These are phyloP conservation scores for Maniola hyperantus DNA, from an alignment of 2,888 invertebrate species.

Conservation along the genomic window DNA sequence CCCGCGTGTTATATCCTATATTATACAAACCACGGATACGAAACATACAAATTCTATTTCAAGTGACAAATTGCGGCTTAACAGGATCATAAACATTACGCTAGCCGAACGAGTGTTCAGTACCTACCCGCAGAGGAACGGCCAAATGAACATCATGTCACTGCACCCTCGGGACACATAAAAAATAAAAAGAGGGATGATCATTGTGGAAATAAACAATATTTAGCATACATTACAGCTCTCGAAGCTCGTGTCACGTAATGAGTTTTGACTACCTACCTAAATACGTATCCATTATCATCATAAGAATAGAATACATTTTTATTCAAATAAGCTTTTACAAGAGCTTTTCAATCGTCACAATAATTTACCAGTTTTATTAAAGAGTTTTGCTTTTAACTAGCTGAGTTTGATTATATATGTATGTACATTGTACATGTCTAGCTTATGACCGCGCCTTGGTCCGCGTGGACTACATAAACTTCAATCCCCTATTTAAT, in stretches of 20 bases:
- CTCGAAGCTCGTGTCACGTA: neutral
- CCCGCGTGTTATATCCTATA: no score
- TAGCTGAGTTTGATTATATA: no score
- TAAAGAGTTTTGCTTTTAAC: no score
- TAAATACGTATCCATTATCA: no score
- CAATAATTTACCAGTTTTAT: no score
- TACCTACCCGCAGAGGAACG: conserved; percentile 16
- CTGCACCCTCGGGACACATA: conserved; percentile 65
- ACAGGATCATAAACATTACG: conserved; percentile 45
- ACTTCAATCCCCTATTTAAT: no score
- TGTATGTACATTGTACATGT: no score
- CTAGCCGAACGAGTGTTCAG: conserved; percentile 24
- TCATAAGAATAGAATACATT: no score
- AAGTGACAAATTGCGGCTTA: conserved; percentile 45
- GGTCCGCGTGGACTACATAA: no score
- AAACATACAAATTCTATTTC: conserved; percentile 20
- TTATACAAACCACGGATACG: conserved; percentile 48
- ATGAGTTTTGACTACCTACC: neutral
- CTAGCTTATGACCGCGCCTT: no score
- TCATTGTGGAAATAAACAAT: conserved; percentile 61
- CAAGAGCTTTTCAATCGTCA: no score
- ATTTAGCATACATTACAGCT: conserved; percentile 57
- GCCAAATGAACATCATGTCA: conserved; percentile 47
- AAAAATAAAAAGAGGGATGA: conserved; percentile 59
- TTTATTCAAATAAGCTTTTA: no score